Evolutionary conservation across 2,888 invertebrate species (phyloP).

Genomic region (Sinelater perroti): DNA sequence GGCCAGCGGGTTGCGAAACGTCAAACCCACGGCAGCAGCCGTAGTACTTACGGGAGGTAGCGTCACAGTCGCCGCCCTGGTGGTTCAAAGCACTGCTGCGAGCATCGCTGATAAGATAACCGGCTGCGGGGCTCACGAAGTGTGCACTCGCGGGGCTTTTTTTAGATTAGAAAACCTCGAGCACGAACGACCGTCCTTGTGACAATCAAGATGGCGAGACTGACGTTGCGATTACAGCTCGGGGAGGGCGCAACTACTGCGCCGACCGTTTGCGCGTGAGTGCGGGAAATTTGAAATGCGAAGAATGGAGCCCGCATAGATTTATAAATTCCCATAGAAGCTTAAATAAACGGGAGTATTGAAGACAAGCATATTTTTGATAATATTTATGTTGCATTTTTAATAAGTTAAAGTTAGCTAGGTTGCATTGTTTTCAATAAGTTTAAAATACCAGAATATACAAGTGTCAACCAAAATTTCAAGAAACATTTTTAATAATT

Average conservation of each 20-base stretch:
- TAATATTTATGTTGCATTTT: too few relatives aligned
- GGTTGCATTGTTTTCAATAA: too few relatives aligned
- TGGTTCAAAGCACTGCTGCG: conserved; percentile 28
- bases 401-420: too few relatives aligned
- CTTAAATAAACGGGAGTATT: too few relatives aligned
- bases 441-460: too few relatives aligned
- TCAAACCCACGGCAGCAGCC: too few relatives aligned
- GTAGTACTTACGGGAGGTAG: conserved; percentile 26
- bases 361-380: too few relatives aligned
- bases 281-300: conserved; percentile 17
- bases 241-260: neutral
- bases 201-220: conserved; percentile 47
- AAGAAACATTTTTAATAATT: too few relatives aligned
- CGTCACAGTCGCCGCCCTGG: conserved; percentile 24
- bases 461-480: too few relatives aligned
- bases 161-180: conserved; percentile 36
- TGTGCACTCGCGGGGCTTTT: conserved; percentile 29
- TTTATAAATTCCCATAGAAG: too few relatives aligned
- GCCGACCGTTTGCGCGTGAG: neutral
- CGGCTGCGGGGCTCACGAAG: conserved; percentile 21
- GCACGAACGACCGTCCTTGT: conserved; percentile 46
- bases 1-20: too few relatives aligned
- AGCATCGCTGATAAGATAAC: conserved; percentile 34
- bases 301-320: neutral
- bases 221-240: conserved; percentile 34